These are phyloP conservation scores for Phragmatobia fuliginosa DNA, from an alignment of 2,888 invertebrate species.

Conservation along the genomic window DNA sequence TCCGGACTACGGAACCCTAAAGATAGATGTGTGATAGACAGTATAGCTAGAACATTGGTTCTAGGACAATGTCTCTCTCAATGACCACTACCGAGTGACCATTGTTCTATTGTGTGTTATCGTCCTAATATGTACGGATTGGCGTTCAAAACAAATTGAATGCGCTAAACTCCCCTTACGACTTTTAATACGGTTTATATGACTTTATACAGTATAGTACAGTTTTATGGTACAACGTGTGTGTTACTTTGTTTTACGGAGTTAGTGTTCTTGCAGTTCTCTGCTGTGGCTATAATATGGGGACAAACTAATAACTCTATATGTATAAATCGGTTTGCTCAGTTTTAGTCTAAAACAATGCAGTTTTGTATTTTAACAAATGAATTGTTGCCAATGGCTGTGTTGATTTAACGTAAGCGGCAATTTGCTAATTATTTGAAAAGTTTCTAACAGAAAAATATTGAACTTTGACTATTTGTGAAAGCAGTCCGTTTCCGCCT, in stretches of 20 bases:
- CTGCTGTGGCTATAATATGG: slow-evolving; percentile 25
- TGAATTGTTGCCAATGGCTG: too few relatives aligned
- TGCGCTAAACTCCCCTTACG: slow-evolving; percentile 67
- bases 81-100: slow-evolving; percentile 42
- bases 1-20: too few relatives aligned
- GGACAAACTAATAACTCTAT: slow-evolving; percentile 31
- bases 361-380: background rate
- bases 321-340: background rate
- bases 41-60: slow-evolving; percentile 30
- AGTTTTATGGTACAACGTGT: slow-evolving; percentile 70
- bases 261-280: slow-evolving; percentile 53
- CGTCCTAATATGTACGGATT: slow-evolving; percentile 66
- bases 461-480: too few relatives aligned
- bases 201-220: slow-evolving; percentile 56
- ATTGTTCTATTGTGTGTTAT: slow-evolving; percentile 74
- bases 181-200: slow-evolving; percentile 68
- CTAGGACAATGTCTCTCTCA: background rate
- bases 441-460: too few relatives aligned
- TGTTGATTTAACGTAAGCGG: too few relatives aligned
- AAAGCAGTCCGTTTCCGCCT: too few relatives aligned
- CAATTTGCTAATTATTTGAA: too few relatives aligned
- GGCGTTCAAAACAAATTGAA: slow-evolving; percentile 74
- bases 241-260: slow-evolving; percentile 73
- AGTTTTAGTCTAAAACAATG: background rate
- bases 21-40: too few relatives aligned